These are phyloP conservation scores for Drosophila algonquin DNA, from an alignment of 2,888 invertebrate genomes.

Conservation along the genomic window DNA sequence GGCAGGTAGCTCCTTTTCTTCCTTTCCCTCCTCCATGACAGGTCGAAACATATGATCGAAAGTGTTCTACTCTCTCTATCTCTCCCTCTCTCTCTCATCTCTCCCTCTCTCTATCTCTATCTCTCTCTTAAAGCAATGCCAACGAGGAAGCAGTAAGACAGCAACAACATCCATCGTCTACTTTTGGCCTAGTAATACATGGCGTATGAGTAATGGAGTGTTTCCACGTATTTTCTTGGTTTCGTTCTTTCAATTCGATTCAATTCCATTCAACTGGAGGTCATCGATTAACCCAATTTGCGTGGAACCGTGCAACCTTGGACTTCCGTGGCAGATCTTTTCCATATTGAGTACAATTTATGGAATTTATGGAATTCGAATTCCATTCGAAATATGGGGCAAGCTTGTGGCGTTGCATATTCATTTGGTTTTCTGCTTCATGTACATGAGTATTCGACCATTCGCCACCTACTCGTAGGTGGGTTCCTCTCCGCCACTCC, in stretches of 20 bases:
- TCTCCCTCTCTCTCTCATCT: too few species aligned
- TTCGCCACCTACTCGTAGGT: background rate
- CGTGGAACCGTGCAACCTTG: too few species aligned
- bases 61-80: background rate
- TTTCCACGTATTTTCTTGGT: conserved; percentile 8
- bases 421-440: background rate
- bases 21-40: too few species aligned
- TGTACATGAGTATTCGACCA: background rate
- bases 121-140: conserved; percentile 11
- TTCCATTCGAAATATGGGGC: background rate
- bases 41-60: background rate
- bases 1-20: too few species aligned
- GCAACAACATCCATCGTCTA: background rate
- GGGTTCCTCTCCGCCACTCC: background rate
- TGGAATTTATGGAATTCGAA: too few species aligned
- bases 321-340: conserved; percentile 5
- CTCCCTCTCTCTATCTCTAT: too few species aligned
- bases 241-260: background rate
- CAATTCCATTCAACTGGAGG: conserved; percentile 10
- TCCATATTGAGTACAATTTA: conserved; percentile 9
- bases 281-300: conserved; percentile 38
- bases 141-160: conserved; percentile 22
- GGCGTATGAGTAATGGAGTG: conserved; percentile 46
- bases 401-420: too few species aligned
- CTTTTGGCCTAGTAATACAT: conserved; percentile 18